phyloP scores from a whole-genome alignment of 2,797 vertebrate genomes.

The Paratrypauchen microcephalus region DNA sequence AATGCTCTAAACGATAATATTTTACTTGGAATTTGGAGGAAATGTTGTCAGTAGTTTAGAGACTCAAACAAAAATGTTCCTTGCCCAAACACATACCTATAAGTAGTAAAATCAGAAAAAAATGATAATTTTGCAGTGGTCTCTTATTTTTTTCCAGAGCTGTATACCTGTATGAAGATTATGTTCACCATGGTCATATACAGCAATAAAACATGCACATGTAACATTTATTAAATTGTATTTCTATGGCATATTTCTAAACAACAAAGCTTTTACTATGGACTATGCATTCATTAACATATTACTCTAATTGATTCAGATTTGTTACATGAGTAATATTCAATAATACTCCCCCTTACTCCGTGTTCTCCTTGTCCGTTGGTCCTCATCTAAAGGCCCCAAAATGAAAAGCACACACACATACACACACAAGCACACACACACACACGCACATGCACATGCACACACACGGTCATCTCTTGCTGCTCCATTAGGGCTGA shows the following conservation, averaged over 20 bases:
- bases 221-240: background rate
- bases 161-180: too few species aligned
- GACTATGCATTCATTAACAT: conserved; percentile 59
- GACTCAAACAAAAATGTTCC: too few species aligned
- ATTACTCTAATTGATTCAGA: conserved; percentile 68
- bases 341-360: conserved; percentile 26
- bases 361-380: conserved; percentile 21
- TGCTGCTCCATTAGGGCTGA: conserved; percentile 90
- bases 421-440: conserved; percentile 27
- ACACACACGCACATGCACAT: conserved; percentile 31
- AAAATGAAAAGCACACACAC: conserved; percentile 50
- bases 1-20: too few species aligned
- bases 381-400: conserved; percentile 19
- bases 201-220: background rate
- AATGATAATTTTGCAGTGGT: too few species aligned
- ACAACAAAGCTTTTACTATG: background rate
- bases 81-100: too few species aligned
- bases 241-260: background rate
- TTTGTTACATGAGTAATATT: conserved; percentile 53
- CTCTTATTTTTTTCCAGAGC: too few species aligned
- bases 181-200: background rate
- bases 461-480: conserved; percentile 39
- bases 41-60: too few species aligned
- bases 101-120: too few species aligned
- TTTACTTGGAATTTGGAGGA: too few species aligned